phyloP scores from a whole-genome alignment of 2,113 vertebrate species.

The Semicossyphus pulcher region DNA sequence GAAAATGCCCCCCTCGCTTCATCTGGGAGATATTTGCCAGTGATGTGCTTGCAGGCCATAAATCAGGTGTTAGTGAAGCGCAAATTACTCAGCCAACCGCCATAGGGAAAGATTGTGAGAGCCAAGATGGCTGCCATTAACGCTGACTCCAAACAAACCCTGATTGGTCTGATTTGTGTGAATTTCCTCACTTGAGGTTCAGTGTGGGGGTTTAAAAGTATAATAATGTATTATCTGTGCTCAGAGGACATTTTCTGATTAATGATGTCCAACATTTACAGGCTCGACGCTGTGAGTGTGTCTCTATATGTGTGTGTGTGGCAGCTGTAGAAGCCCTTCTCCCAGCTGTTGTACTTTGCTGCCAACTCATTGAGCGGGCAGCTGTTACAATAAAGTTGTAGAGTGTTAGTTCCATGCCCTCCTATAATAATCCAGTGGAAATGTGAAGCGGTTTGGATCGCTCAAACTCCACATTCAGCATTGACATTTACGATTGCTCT shows the following conservation, averaged over 20 bases:
- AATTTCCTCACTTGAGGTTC: constrained; percentile 1
- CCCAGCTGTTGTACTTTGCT: constrained; percentile 73
- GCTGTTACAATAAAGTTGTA: constrained; percentile 67
- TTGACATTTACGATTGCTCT: constrained; percentile 24
- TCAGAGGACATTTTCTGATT: constrained; percentile 45
- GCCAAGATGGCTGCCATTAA: constrained; percentile 43
- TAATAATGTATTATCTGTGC: not conserved
- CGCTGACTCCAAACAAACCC: constrained; percentile 7
- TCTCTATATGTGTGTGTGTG: constrained; percentile 20
- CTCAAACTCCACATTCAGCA: constrained; percentile 25
- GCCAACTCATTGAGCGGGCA: constrained; percentile 67
- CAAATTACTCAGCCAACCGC: constrained; percentile 48
- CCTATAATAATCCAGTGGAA: constrained; percentile 32
- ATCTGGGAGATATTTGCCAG: constrained; percentile 41
- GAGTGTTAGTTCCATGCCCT: constrained; percentile 39
- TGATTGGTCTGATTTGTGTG: constrained; percentile 44
- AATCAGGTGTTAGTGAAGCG: constrained; percentile 60
- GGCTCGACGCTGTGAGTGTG: constrained; percentile 20
- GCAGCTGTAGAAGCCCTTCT: constrained; percentile 56
- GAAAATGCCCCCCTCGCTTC: constrained; percentile 24
- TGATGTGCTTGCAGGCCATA: constrained; percentile 45
- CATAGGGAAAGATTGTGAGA: constrained; percentile 32
- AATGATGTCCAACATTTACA: constrained; percentile 43
- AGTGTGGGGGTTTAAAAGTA: constrained; percentile 2
- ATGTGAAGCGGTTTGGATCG: constrained; percentile 12